Percentiles rank a stretch among this genome's conserved stretches.
phyloP scores from a whole-genome alignment of 2,888 invertebrate species.

The Tribolium freemani region DNA sequence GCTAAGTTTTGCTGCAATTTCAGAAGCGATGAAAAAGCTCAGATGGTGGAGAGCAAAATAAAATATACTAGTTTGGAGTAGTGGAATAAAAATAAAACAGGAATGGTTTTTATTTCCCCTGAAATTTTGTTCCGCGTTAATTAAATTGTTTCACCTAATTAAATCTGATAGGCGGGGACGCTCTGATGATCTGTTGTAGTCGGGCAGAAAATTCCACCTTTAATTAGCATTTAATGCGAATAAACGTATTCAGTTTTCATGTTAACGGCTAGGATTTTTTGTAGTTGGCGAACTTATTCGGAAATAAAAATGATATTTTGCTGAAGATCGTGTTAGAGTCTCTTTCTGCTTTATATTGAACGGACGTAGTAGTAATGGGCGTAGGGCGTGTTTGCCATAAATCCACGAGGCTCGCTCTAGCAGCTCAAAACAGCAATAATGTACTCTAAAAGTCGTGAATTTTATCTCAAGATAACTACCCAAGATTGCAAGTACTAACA shows the following conservation, averaged over 20 bases:
- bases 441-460: not conserved
- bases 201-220: not conserved
- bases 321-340: not conserved
- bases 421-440: not conserved
- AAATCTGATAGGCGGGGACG: conserved; percentile 2
- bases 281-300: too few species aligned
- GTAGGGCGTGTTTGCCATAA: not conserved
- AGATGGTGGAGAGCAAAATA: not conserved
- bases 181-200: not conserved
- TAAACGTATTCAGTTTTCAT: not conserved
- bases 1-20: not conserved
- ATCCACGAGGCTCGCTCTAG: not conserved
- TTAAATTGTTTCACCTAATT: conserved; percentile 13
- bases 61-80: not conserved
- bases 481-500: not conserved
- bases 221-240: not conserved
- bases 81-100: not conserved
- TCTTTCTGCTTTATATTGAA: not conserved
- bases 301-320: not conserved
- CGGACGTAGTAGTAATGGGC: not conserved
- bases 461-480: not conserved
- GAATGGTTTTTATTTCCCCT: not conserved
- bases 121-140: not conserved
- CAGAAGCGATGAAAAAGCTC: not conserved
- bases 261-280: not conserved